phyloP scores from a whole-genome alignment of 1,140 invertebrate genomes.

The Bombus sylvicola region DNA sequence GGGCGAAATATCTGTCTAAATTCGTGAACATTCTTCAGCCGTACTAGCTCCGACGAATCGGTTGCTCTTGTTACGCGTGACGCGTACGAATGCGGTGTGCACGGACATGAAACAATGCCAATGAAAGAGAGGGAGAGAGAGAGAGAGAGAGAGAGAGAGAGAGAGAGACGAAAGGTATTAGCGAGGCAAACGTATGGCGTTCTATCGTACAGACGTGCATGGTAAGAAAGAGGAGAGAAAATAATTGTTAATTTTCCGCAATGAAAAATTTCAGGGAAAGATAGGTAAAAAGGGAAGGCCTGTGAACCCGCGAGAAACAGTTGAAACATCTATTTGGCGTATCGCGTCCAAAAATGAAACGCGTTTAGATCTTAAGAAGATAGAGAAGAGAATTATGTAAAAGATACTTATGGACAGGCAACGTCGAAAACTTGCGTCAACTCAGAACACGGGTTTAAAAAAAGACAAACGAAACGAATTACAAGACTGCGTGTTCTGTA shows the following conservation, averaged over 20 bases:
- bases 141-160: neutral
- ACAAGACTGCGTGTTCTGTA: slow-evolving; percentile 1
- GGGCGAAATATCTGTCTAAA: slow-evolving; percentile 19
- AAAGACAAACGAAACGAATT: neutral
- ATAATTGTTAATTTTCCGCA: neutral
- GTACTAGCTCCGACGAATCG: slow-evolving; percentile 36
- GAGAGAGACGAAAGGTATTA: too few relatives aligned
- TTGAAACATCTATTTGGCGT: slow-evolving; percentile 19
- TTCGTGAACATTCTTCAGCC: slow-evolving; percentile 35
- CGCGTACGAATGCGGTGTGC: neutral
- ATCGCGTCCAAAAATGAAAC: neutral
- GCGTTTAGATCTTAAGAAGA: slow-evolving; percentile 47
- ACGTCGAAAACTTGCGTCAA: slow-evolving; percentile 68
- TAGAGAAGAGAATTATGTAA: slow-evolving; percentile 39
- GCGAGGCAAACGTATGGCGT: neutral
- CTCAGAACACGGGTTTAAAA: slow-evolving; percentile 7
- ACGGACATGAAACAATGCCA: neutral
- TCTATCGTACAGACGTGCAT: neutral
- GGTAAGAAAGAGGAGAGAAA: neutral
- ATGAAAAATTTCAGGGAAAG: too few relatives aligned
- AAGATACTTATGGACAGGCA: slow-evolving; percentile 65
- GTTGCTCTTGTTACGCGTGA: slow-evolving; percentile 29
- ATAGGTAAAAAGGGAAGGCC: neutral
- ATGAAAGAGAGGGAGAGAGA: too few relatives aligned
- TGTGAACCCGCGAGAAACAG: slow-evolving; percentile 5